Evolutionary conservation across 2,888 invertebrate species (phyloP).

Genomic region (Eupeodes luniger): DNA sequence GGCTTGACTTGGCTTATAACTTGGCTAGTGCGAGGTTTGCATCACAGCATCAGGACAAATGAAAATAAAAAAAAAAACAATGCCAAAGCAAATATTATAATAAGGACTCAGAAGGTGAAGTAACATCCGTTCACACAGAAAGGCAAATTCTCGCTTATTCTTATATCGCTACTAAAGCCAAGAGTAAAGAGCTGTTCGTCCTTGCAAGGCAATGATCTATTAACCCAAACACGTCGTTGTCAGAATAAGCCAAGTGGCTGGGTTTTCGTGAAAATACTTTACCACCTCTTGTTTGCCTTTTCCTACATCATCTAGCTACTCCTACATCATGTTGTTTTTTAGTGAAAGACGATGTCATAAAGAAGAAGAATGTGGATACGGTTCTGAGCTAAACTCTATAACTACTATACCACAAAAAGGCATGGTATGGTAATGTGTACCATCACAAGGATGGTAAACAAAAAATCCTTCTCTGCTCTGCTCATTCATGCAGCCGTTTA

Average conservation of each 20-base stretch:
- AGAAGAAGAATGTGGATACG: slow-evolving; percentile 13
- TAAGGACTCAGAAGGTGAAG: slow-evolving; percentile 15
- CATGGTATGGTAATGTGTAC: slow-evolving; percentile 30
- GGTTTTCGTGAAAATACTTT: slow-evolving; percentile 43
- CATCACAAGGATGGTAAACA: neutral
- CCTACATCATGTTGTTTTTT: slow-evolving; percentile 13
- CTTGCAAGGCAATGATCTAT: slow-evolving; percentile 65
- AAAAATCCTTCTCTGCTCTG: neutral
- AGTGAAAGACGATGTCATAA: slow-evolving; percentile 43
- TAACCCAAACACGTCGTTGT: slow-evolving; percentile 65
- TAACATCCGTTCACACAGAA: slow-evolving; percentile 20
- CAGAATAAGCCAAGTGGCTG: slow-evolving; percentile 56
- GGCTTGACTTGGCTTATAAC: slow-evolving; percentile 13
- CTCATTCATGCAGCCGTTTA: slow-evolving; percentile 3
- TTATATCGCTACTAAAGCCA: slow-evolving; percentile 33
- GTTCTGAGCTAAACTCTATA: slow-evolving; percentile 27
- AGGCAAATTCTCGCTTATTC: slow-evolving; percentile 10
- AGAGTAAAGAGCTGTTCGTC: slow-evolving; percentile 8
- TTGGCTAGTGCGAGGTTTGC: slow-evolving; percentile 9
- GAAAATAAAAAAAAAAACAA: neutral
- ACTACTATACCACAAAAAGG: slow-evolving; percentile 46
- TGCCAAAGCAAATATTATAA: slow-evolving; percentile 36
- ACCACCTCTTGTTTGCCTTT: slow-evolving; percentile 60
- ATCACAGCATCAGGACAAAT: neutral
- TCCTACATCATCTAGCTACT: neutral